Evolutionary conservation across 1,140 invertebrate genomes (phyloP).

Genomic region (Oedothorax gibbosus): DNA sequence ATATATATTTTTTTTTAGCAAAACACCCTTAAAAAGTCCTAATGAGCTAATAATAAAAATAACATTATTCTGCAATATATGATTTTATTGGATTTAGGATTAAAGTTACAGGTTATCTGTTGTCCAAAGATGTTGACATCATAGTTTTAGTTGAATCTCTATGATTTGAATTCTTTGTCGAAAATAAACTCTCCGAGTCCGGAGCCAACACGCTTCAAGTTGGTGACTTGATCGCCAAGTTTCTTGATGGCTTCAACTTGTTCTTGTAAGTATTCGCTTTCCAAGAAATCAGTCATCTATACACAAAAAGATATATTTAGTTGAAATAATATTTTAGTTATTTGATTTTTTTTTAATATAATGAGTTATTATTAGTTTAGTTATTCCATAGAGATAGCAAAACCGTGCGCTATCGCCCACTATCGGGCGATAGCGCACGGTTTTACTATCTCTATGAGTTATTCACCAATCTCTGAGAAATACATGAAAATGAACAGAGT

Average conservation of each 20-base stretch:
- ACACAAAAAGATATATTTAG: background rate
- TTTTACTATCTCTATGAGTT: too few species aligned
- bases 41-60: too few species aligned
- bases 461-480: too few species aligned
- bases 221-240: conserved; percentile 73
- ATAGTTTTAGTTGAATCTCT: background rate
- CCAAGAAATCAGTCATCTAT: conserved; percentile 74
- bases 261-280: conserved; percentile 73
- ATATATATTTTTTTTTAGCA: too few species aligned
- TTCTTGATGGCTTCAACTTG: conserved; percentile 76
- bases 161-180: conserved; percentile 71
- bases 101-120: too few species aligned
- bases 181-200: conserved; percentile 76
- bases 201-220: conserved; percentile 74
- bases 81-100: too few species aligned
- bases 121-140: background rate
- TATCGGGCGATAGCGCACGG: too few species aligned
- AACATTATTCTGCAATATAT: too few species aligned
- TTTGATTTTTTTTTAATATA: background rate
- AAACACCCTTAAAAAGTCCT: too few species aligned
- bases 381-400: too few species aligned
- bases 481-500: background rate
- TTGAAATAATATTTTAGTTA: too few species aligned
- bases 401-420: too few species aligned
- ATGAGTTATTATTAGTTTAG: background rate